These are phyloP conservation scores for Orussus abietinus DNA, from an alignment of 1,140 invertebrate species.

Conservation along the genomic window DNA sequence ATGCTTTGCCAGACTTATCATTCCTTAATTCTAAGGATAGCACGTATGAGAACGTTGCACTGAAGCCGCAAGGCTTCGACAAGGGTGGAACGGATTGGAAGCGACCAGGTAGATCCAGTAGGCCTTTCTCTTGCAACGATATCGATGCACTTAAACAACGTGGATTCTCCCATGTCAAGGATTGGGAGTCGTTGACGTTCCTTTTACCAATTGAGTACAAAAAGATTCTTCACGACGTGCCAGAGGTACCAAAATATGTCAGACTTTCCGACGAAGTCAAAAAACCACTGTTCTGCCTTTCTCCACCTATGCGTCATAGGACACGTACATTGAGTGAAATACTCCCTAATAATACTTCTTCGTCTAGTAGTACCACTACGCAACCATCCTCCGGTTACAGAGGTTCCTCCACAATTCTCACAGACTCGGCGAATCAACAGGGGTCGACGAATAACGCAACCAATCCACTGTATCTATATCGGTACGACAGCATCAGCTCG, in stretches of 20 bases:
- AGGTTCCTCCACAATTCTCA: slow-evolving; percentile 78
- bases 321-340: slow-evolving; percentile 48
- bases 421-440: slow-evolving; percentile 63
- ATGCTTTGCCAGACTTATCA: slow-evolving; percentile 81
- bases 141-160: slow-evolving; percentile 74
- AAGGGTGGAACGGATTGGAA: slow-evolving; percentile 36
- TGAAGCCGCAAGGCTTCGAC: slow-evolving; percentile 52
- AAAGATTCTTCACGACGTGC: slow-evolving; percentile 68
- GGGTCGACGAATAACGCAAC: slow-evolving; percentile 51
- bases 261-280: slow-evolving; percentile 56
- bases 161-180: slow-evolving; percentile 77
- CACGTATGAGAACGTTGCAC: slow-evolving; percentile 61
- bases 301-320: slow-evolving; percentile 57
- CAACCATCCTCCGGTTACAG: slow-evolving; percentile 79
- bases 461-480: slow-evolving; percentile 76
- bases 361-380: slow-evolving; percentile 72
- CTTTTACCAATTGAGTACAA: slow-evolving; percentile 78
- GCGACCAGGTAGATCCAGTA: slow-evolving; percentile 45
- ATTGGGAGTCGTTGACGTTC: slow-evolving; percentile 88
- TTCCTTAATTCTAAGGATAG: slow-evolving; percentile 69
- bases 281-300: slow-evolving; percentile 65
- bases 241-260: slow-evolving; percentile 65
- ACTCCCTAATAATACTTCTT: slow-evolving; percentile 60
- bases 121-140: slow-evolving; percentile 82
- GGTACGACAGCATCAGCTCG: slow-evolving; percentile 73